Conservation (phyloP, 1,140 invertebrate species). For the Cydia strobilella region DNA sequence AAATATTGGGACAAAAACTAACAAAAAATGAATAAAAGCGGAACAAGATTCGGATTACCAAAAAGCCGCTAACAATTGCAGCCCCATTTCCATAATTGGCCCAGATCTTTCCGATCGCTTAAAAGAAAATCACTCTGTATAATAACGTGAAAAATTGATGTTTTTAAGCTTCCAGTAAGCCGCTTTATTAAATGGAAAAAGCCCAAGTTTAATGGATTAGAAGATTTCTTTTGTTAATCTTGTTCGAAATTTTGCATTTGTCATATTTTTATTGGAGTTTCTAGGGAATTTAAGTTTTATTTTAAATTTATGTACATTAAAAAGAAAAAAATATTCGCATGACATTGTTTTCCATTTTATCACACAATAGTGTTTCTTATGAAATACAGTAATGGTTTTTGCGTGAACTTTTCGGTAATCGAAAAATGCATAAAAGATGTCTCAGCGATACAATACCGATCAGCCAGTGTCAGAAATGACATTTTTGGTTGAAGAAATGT, state of each 20-base stretch:
- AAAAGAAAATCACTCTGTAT: background rate
- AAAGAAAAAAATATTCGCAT: no score
- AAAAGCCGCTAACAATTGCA: background rate
- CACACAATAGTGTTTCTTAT: no score
- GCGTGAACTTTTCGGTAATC: no score
- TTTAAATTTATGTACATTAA: no score
- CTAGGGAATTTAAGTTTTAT: background rate
- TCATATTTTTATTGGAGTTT: slow-evolving; percentile 14
- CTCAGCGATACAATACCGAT: no score
- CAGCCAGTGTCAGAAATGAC: no score
- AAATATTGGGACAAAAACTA: no score
- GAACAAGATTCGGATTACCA: background rate
- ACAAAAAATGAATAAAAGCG: no score
- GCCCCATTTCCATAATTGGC: background rate
- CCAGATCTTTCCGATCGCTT: slow-evolving; percentile 16
- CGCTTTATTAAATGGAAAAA: slow-evolving; percentile 4
- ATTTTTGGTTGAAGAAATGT: no score
- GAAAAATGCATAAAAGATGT: no score
- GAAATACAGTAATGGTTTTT: no score
- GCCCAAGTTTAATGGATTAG: background rate
- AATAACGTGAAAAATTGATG: slow-evolving; percentile 19
- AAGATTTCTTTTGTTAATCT: slow-evolving; percentile 6
- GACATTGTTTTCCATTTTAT: no score
- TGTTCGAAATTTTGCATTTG: background rate
- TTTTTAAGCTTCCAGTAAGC: slow-evolving; percentile 10